Base-by-base conservation (phyloP, 2,888 invertebrate genomes). In the Tenodera sinensis region DNA sequence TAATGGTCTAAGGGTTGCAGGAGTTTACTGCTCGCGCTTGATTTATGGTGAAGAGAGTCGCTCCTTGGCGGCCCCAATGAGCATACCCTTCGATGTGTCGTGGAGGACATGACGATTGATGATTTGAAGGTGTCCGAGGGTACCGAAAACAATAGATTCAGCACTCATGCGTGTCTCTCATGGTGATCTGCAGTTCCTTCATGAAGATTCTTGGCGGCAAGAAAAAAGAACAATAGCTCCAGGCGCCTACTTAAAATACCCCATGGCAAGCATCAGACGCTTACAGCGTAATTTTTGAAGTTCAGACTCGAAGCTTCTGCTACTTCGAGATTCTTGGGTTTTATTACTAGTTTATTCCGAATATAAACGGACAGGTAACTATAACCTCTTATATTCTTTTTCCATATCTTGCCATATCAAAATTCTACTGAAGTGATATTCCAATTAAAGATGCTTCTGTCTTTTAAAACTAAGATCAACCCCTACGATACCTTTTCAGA, bases 1-100 rank as follows among this genome's bases (percentile, higher is more conserved):
- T 89, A 89, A 89, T 89, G 89, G 87, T 88, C 9, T 30, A 14
- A 15, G 87, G 84, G 89, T 87, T 88, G 87, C 82, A 87, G 89
- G 71, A 89, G 89, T 89, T 71, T 89, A 89, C 87, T 30, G 71
- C 87, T 28, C 83, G 87, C 83, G 87, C n/a, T 88, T 89, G 89
- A 89, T 89, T 89, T 89, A 89, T 89, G 83, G 89, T 87, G 89
- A 89, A 83, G 89, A 71, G 54, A 87, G 87, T 87, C 84, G n/a
- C 20, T 84, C 82, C 42, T 47, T 83, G 83, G 15, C 34, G 42
- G 71, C n/a, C 27, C 28, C 54, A 71, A 71, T 71, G 54, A 71
- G 54, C 54, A 71, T 71, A 71, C 54, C 54, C 54, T 71, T 71
- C 54, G 54, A 71, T 71, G 83, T 85, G 89, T 83, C 82, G 89